Percentiles rank a stretch among this genome's conserved stretches.
phyloP scores from a whole-genome alignment of 2,113 vertebrate species.

The Stictonetta naevosa region DNA sequence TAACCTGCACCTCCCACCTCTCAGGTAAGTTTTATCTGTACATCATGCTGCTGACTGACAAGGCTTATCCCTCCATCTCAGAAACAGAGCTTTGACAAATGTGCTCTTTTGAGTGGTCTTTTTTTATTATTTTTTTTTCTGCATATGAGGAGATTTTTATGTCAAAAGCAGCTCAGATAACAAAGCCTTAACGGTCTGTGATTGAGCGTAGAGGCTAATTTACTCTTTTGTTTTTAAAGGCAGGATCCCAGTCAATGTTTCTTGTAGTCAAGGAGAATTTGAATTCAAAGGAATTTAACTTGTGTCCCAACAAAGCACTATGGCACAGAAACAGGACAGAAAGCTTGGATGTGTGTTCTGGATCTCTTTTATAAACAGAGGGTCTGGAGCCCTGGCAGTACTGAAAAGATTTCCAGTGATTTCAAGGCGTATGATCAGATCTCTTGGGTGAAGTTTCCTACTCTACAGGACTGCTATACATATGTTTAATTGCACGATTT shows the following conservation, averaged over 20 bases:
- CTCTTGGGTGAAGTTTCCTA: not conserved
- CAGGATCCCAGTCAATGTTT: constrained; percentile 17
- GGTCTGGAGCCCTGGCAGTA: not conserved
- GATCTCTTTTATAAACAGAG: not conserved
- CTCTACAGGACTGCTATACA: not conserved
- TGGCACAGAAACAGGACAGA: not conserved
- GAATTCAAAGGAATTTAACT: constrained; percentile 5
- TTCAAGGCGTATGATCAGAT: not conserved
- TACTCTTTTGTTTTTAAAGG: not conserved
- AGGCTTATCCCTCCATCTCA: not conserved
- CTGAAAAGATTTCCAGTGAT: not conserved
- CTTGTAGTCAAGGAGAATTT: constrained; percentile 21
- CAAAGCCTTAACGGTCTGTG: not conserved
- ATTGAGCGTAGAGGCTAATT: not conserved
- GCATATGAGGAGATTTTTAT: accelerated
- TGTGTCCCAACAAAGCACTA: not conserved
- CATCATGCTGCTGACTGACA: not conserved
- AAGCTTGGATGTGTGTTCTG: not conserved
- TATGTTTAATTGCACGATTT: not conserved
- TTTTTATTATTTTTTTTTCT: not conserved
- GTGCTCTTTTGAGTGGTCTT: not conserved
- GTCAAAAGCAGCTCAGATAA: not conserved
- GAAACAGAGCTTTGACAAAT: not conserved
- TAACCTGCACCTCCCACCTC: not conserved
- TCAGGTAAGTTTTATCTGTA: not conserved